Base-by-base conservation (phyloP, 2,113 vertebrate species). In the Pseudolaguvia tuberculata region DNA sequence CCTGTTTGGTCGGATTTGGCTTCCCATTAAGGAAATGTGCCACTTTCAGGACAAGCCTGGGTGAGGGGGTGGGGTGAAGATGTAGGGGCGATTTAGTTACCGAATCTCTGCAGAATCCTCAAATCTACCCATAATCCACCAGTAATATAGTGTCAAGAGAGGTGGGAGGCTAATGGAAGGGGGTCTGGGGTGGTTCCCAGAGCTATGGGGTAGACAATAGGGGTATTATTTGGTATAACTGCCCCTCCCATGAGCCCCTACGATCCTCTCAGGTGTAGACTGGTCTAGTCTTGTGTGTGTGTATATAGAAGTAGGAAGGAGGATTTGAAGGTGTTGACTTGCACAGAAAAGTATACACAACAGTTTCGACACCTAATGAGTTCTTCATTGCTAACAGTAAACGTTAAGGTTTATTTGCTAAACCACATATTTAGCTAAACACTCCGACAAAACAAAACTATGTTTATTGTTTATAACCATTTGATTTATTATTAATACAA, bases 101-200 rank as follows among this genome's bases (percentile, higher is more conserved):
- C 9, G 35, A 71, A 78, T 71, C 69, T 77, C 62, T 52, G 55
- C 72, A 48, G 61, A 87, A 85, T 85, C 87, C 84, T 71, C 65
- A 77, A 85, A 85, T 80, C 78, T 87, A 85, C 86, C 88, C 83
- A 84, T 89, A 89, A 87, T 89, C 86, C 86, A 86, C 86, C 86
- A 87, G 88, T 89, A 90, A 91, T 87, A 84, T 86, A 85, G 59
- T 80, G 80, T 81, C 77, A 75, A 84, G 77, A 80, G 55, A 80
- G 69, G 79, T 67, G 73, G 57, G 20, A 35, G 7, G 45, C 23
- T 50, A 50, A 67, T 27, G 63, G 80, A 76, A 77, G 77, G 48
- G 79, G 82, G 79, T 69, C 4, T 45, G 74, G 56, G 78, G 78
- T 63, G 70, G 74, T 81, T 85, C 83, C 82, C 79, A 80, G 78